A percentile compares a stretch with the other conserved stretches of the same genome.
These are phyloP conservation scores for Tridacna crocea DNA, from an alignment of 2,888 invertebrate genomes.

Conservation along the genomic window DNA sequence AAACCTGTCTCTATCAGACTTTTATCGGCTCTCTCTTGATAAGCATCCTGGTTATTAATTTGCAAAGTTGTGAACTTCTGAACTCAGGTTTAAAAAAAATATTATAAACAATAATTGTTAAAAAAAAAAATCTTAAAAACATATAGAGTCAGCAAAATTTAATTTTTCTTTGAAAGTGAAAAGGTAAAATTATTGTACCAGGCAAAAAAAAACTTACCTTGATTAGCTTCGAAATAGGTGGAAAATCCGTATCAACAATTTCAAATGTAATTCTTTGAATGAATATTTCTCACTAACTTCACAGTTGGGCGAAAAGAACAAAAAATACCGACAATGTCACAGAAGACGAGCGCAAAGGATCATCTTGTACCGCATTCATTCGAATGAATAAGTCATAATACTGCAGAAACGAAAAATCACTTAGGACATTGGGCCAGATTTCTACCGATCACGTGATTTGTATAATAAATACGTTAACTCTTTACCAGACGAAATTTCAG, in stretches of 20 bases:
- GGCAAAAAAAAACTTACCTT: neutral
- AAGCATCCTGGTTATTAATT: too few species aligned
- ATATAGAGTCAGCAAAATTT: too few species aligned
- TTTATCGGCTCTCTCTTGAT: too few species aligned
- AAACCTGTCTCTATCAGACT: too few species aligned
- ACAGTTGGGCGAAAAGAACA: neutral
- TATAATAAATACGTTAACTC: constrained; percentile 12
- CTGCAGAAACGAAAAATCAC: constrained; percentile 32
- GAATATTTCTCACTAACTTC: neutral
- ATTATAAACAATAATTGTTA: too few species aligned
- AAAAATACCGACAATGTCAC: constrained; percentile 8
- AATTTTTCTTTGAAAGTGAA: neutral
- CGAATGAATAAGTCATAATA: constrained; percentile 32
- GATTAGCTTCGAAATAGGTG: neutral
- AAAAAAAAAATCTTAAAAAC: too few species aligned
- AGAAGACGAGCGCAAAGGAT: constrained; percentile 6
- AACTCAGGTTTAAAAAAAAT: too few species aligned
- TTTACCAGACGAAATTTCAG: too few species aligned
- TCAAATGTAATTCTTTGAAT: neutral
- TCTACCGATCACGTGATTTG: constrained; percentile 24
- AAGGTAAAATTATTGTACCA: neutral
- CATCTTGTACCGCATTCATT: constrained; percentile 23
- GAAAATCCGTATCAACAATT: constrained; percentile 15
- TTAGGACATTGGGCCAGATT: constrained; percentile 26
- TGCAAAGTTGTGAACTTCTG: too few species aligned